These are phyloP conservation scores for Nasonia vitripennis DNA, from an alignment of 1,140 invertebrate genomes.

Conservation along the genomic window DNA sequence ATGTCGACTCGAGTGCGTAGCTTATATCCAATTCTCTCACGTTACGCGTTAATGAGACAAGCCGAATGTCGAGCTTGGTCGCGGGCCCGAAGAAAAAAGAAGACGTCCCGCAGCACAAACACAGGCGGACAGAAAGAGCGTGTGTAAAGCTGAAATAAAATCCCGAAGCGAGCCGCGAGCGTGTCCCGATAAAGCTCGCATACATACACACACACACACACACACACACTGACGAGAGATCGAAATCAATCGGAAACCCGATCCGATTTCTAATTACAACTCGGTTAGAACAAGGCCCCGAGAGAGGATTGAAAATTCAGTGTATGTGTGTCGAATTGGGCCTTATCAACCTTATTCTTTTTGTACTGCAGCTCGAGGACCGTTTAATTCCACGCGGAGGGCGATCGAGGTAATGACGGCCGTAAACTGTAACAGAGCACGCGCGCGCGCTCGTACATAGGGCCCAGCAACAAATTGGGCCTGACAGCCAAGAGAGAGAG, in stretches of 20 bases:
- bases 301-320: not conserved
- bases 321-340: not conserved
- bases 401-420: conserved; percentile 69
- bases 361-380: conserved; percentile 57
- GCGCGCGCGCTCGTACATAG: conserved; percentile 35
- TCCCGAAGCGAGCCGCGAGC: conserved; percentile 19
- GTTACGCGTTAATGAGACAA: conserved; percentile 42
- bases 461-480: conserved; percentile 64
- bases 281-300: conserved; percentile 14
- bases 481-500: conserved; percentile 58
- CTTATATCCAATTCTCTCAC: conserved; percentile 17
- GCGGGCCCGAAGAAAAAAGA: conserved; percentile 11
- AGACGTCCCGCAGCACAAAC: not conserved
- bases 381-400: conserved; percentile 66
- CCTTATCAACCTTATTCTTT: conserved; percentile 30
- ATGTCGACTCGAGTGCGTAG: not conserved
- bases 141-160: conserved; percentile 35
- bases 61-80: not conserved
- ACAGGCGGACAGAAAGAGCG: not conserved
- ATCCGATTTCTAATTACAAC: conserved; percentile 52
- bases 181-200: conserved; percentile 12
- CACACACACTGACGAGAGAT: not conserved
- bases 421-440: conserved; percentile 66
- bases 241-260: conserved; percentile 50
- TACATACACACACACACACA: not conserved